Evolutionary conservation across 2,888 invertebrate species (phyloP).

Genomic region (Caradrina clavipalpis): DNA sequence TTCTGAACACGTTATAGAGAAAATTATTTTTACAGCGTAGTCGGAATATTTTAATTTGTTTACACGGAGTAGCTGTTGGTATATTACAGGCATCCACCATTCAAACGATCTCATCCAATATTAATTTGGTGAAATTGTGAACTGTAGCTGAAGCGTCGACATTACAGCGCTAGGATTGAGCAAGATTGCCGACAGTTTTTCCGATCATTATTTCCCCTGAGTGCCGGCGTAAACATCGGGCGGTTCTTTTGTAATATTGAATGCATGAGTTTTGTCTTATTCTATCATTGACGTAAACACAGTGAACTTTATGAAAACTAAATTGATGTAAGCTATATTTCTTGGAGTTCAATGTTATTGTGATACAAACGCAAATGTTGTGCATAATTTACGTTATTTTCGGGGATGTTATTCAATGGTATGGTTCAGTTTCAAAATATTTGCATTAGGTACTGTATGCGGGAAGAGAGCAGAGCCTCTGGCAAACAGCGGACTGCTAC

Average conservation of each 20-base stretch:
- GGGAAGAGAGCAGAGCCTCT: conserved; percentile 63
- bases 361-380: neutral
- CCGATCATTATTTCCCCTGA: conserved; percentile 71
- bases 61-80: conserved; percentile 39
- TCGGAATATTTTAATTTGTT: conserved; percentile 44
- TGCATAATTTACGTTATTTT: conserved; percentile 5
- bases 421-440: conserved; percentile 69
- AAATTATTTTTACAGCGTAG: conserved; percentile 38
- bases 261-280: conserved; percentile 64
- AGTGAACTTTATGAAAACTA: neutral
- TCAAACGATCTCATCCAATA: conserved; percentile 60
- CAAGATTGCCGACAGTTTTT: conserved; percentile 59
- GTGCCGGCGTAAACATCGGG: conserved; percentile 62
- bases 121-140: conserved; percentile 61
- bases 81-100: conserved; percentile 50
- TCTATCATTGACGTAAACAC: conserved; percentile 38
- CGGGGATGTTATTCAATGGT: conserved; percentile 36
- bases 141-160: conserved; percentile 49
- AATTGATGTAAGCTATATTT: neutral
- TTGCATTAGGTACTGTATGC: conserved; percentile 67
- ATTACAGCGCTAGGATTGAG: conserved; percentile 45
- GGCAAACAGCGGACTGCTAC: conserved; percentile 67
- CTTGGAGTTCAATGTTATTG: neutral
- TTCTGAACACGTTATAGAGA: conserved; percentile 40
- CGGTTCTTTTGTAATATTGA: conserved; percentile 63